Conservation (phyloP, 2,113 vertebrate species). For the Ramphastos sulfuratus region DNA sequence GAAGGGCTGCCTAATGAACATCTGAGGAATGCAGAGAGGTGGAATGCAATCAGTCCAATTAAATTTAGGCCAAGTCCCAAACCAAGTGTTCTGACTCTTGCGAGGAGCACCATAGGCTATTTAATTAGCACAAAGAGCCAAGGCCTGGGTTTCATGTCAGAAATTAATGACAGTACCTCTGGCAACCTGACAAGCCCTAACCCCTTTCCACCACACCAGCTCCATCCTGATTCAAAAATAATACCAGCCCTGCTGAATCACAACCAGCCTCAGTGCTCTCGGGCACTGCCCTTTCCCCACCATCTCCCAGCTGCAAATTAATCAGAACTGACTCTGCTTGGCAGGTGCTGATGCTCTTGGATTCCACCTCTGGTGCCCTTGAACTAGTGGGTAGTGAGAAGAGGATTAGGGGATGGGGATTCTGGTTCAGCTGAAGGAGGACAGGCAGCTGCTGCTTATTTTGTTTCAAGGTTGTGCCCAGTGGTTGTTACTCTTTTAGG, state of each 20-base stretch:
- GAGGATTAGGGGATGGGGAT: not conserved
- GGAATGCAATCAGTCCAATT: conserved; percentile 49
- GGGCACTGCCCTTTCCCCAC: not conserved
- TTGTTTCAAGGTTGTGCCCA: not conserved
- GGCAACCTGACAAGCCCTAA: not conserved
- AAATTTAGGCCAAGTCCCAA: not conserved
- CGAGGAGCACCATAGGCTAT: not conserved
- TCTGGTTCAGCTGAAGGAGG: not conserved
- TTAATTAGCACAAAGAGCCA: not conserved
- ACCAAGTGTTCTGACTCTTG: not conserved
- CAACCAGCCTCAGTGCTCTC: not conserved
- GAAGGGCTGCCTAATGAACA: conserved; percentile 22
- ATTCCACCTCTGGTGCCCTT: not conserved
- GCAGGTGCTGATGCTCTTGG: not conserved
- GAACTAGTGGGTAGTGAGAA: not conserved
- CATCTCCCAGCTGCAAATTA: not conserved
- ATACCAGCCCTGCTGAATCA: not conserved
- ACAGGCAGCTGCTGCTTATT: not conserved
- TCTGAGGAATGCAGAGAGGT: conserved; percentile 38
- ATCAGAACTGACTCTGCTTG: not conserved
- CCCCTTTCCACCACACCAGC: not conserved
- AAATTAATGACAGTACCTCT: conserved; percentile 1
- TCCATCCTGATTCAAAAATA: not conserved
- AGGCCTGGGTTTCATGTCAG: not conserved
- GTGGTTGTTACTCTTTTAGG: not conserved